Conservation (phyloP, 2,797 vertebrate genomes). For the Acanthiza pusilla region DNA sequence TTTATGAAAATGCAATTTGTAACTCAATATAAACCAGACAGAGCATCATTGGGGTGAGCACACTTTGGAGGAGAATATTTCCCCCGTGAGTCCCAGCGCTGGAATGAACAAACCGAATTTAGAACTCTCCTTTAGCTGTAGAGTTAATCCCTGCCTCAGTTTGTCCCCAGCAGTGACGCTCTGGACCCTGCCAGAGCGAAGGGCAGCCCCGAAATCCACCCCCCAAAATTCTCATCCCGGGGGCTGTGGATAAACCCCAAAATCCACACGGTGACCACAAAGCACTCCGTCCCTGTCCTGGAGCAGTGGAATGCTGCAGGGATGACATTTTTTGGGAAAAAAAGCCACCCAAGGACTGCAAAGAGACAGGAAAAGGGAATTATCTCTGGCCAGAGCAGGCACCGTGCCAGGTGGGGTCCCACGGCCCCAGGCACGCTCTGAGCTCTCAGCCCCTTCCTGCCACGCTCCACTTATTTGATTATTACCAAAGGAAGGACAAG, state of each 20-base stretch:
- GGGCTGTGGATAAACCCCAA: not conserved
- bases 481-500: not conserved
- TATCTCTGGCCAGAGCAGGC: rapidly evolving
- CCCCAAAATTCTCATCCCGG: too few relatives aligned
- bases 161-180: not conserved
- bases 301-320: not conserved
- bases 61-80: too few relatives aligned
- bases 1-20: too few relatives aligned
- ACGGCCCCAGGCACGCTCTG: not conserved
- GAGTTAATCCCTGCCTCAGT: too few relatives aligned
- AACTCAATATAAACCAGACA: too few relatives aligned
- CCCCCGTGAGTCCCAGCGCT: too few relatives aligned
- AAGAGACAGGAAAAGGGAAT: not conserved
- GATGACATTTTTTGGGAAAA: rapidly evolving
- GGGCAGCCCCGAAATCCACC: not conserved
- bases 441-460: not conserved
- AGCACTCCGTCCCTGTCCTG: not conserved
- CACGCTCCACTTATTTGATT: not conserved
- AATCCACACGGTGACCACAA: rapidly evolving
- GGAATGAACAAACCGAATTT: too few relatives aligned
- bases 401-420: rapidly evolving
- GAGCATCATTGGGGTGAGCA: too few relatives aligned
- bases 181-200: not conserved
- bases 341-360: rapidly evolving
- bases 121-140: too few relatives aligned